phyloP scores from a whole-genome alignment of 2,797 vertebrate species.

The Fratercula arctica region DNA sequence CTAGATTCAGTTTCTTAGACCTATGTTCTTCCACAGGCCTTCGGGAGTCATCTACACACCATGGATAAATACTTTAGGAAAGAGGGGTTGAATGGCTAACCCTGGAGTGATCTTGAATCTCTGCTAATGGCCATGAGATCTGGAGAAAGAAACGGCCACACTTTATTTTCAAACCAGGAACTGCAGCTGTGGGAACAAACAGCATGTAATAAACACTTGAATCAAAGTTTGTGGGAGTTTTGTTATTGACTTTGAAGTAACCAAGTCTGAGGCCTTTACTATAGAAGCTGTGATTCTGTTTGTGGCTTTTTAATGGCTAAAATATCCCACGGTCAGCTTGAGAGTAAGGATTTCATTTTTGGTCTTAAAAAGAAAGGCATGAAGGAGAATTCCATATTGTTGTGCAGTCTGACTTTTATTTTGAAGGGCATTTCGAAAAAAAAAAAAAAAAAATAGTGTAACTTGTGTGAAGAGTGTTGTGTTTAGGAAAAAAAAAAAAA shows the following conservation, averaged over 20 bases:
- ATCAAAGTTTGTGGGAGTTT: constrained; percentile 67
- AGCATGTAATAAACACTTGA: constrained; percentile 57
- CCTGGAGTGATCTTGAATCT: background rate
- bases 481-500: constrained; percentile 68
- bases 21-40: background rate
- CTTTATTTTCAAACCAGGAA: constrained; percentile 43
- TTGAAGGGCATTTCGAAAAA: constrained; percentile 61
- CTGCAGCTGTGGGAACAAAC: constrained; percentile 58
- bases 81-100: background rate
- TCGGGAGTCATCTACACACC: background rate
- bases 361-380: constrained; percentile 57
- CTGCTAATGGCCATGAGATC: background rate
- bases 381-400: constrained; percentile 68
- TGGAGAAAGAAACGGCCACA: background rate
- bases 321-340: constrained; percentile 57
- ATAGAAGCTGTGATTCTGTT: constrained; percentile 56
- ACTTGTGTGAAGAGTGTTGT: constrained; percentile 75
- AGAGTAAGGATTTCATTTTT: constrained; percentile 56
- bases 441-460: constrained; percentile 57
- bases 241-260: constrained; percentile 58
- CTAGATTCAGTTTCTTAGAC: background rate
- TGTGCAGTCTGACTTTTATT: constrained; percentile 75
- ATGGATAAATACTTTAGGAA: constrained; percentile 4
- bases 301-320: constrained; percentile 59
- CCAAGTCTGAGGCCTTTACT: constrained; percentile 47